A percentile compares a stretch with the other conserved stretches of the same genome.
phyloP scores from a whole-genome alignment of 2,888 invertebrate species.

The Herminia tarsipennalis region DNA sequence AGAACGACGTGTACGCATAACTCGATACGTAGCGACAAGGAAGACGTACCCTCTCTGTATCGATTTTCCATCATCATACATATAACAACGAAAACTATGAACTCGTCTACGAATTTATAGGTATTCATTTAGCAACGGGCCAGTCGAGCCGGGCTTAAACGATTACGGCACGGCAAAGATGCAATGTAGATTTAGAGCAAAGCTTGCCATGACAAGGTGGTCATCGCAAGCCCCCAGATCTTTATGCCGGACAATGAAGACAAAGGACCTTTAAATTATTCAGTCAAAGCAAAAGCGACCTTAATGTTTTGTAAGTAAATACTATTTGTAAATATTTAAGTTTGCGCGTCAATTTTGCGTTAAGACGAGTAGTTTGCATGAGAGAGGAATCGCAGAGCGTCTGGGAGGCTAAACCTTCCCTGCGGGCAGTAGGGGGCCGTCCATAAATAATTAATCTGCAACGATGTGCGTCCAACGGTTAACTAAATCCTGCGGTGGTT shows the following conservation, averaged over 20 bases:
- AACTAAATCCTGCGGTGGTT: conserved; percentile 74
- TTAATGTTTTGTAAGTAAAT: conserved; percentile 67
- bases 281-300: conserved; percentile 75
- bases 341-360: conserved; percentile 73
- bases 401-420: conserved; percentile 80
- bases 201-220: conserved; percentile 84
- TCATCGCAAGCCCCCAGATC: conserved; percentile 82
- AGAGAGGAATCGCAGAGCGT: conserved; percentile 78
- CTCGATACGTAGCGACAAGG: conserved; percentile 62
- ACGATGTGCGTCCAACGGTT: conserved; percentile 76
- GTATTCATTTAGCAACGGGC: conserved; percentile 73
- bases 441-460: conserved; percentile 84
- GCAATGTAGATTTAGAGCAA: conserved; percentile 82
- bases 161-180: conserved; percentile 79
- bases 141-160: conserved; percentile 69
- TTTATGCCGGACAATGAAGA: conserved; percentile 79
- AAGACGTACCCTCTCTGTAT: conserved; percentile 38
- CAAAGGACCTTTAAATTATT: conserved; percentile 83
- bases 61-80: conserved; percentile 40
- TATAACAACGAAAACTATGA: conserved; percentile 28
- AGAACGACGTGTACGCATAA: conserved; percentile 81
- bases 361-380: conserved; percentile 84
- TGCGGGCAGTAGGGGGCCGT: conserved; percentile 64
- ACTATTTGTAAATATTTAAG: conserved; percentile 80
- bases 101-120: conserved; percentile 63